Percentiles rank a stretch among this genome's conserved stretches.
phyloP scores from a whole-genome alignment of 2,797 vertebrate genomes.

The Ceyx erithaca region DNA sequence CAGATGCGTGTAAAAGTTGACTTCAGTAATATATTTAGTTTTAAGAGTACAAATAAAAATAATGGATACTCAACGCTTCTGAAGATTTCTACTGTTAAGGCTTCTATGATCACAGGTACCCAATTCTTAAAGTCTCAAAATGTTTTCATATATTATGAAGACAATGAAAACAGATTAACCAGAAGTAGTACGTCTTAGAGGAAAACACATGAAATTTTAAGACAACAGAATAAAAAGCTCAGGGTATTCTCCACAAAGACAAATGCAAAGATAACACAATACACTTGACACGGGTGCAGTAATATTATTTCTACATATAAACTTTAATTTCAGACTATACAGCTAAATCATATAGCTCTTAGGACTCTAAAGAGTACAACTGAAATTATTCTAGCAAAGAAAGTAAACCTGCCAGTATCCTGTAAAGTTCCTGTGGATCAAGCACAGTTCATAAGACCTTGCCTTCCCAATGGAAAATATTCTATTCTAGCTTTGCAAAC shows the following conservation, averaged over 20 bases:
- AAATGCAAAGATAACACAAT: neutral
- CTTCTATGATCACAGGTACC: neutral
- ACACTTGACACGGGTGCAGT: neutral
- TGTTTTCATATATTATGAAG: neutral
- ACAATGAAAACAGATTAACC: neutral
- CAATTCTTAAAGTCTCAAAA: neutral
- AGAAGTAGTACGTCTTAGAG: neutral
- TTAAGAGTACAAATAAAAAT: neutral
- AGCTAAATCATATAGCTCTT: neutral
- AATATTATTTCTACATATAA: neutral
- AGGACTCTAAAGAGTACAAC: neutral
- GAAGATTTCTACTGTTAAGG: neutral
- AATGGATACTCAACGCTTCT: neutral
- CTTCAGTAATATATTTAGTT: neutral
- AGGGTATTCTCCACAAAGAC: neutral
- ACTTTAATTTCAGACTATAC: neutral
- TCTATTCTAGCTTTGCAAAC: neutral
- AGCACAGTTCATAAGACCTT: neutral
- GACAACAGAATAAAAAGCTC: neutral
- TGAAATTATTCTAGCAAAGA: neutral
- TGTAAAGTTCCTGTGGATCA: neutral
- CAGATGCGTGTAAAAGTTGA: neutral
- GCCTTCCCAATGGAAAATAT: constrained; percentile 27
- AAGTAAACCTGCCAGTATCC: constrained; percentile 7
- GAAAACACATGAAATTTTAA: neutral